Evolutionary conservation across 64 coral and sea anemone genomes (phyloP).

Genomic region (Exaiptasia diaphana): DNA sequence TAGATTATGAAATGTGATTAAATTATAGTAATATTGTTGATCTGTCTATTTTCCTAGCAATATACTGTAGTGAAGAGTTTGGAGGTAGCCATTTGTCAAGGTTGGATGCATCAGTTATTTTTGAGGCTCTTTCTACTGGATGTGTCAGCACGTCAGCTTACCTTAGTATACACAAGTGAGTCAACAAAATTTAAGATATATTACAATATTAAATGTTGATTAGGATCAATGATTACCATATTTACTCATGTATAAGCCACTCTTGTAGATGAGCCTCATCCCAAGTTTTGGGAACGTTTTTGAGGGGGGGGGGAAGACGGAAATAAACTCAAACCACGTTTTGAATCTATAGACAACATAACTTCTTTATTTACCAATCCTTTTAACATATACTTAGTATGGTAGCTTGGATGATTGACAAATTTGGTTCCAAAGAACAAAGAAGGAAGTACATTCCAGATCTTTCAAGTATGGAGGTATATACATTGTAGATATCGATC

Average conservation of each 20-base stretch:
- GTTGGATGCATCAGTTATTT: slow-evolving; percentile 84
- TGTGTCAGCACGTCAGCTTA: slow-evolving; percentile 87
- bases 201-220: too few relatives aligned
- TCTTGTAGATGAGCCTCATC: too few relatives aligned
- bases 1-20: too few relatives aligned
- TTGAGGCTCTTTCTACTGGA: slow-evolving; percentile 78
- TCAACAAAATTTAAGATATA: background rate
- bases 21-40: too few relatives aligned
- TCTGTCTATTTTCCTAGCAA: slow-evolving; percentile 19
- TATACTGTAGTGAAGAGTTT: slow-evolving; percentile 66
- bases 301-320: too few relatives aligned
- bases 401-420: slow-evolving; percentile 83
- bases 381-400: too few relatives aligned
- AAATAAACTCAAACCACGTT: too few relatives aligned
- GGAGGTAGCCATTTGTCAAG: slow-evolving; percentile 68
- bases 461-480: slow-evolving; percentile 57
- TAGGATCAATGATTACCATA: background rate
- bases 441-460: slow-evolving; percentile 55
- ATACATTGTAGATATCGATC: too few relatives aligned
- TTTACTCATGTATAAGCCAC: too few relatives aligned
- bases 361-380: too few relatives aligned
- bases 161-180: slow-evolving; percentile 89
- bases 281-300: too few relatives aligned
- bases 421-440: slow-evolving; percentile 68
- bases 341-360: too few relatives aligned